Evolutionary conservation across 23 tunicate species (phyloP), one percentile per base, ranked within the genome.

Genomic region (Styela clava): DNA sequence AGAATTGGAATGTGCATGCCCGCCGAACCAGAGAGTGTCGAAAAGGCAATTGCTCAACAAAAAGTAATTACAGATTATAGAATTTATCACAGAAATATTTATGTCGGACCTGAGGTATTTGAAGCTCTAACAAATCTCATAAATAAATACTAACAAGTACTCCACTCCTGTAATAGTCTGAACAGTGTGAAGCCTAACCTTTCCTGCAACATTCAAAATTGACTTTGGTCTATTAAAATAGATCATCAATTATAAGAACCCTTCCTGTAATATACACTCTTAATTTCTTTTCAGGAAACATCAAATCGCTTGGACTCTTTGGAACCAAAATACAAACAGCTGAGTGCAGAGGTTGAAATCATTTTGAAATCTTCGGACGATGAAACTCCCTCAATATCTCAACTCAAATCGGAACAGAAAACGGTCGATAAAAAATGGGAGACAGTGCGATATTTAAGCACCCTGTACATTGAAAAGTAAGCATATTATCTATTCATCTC

Each of bases 31-130:
- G 95, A 85, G 24, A 77, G 83, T 64, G 79, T 89, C 33, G 28
- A 72, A 25, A 80, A 87, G 37, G 84, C 88, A 3, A 79, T 62
- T n/a, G 78, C 88, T 19, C 95, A 89, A 61, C 86, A 89, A 76
- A 44, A 79, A 62, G 95, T 89, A 68, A 84, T 20, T 69, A 0
- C 24, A 69, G 27, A 69, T 69, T 61, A 21, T 21, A 61, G 20
- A 61, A 61, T 19, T 61, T 61, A 61, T 61, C 64, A 21, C 64
- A 61, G 19, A 61, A 19, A 61, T 61, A 19, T n/a, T n/a, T n/a
- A n/a, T n/a, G n/a, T n/a, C n/a, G n/a, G n/a, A n/a, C n/a, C n/a
- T n/a, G n/a, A n/a, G n/a, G n/a, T n/a, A n/a, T n/a, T n/a, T n/a
- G n/a, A n/a, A n/a, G n/a, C n/a, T n/a, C n/a, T n/a, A n/a, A n/a